These are phyloP conservation scores for Eremobia ochroleuca DNA, from an alignment of 2,888 invertebrate genomes.

Conservation along the genomic window DNA sequence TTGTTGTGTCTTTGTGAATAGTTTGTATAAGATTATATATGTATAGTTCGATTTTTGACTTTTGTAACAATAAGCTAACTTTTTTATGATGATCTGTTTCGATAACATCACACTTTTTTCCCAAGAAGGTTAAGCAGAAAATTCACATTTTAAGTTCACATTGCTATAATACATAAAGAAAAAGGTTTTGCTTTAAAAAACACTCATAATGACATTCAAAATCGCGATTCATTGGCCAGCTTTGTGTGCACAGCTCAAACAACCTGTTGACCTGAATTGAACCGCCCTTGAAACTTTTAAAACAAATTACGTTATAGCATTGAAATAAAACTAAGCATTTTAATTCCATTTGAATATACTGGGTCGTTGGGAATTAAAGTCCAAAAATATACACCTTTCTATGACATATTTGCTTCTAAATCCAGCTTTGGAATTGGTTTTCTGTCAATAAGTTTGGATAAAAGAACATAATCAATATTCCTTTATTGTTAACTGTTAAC, in stretches of 20 bases:
- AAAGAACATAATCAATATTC: background rate
- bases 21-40: too few relatives aligned
- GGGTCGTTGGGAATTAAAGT: constrained; percentile 17
- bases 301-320: constrained; percentile 46
- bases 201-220: background rate
- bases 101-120: background rate
- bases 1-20: too few relatives aligned
- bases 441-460: constrained; percentile 7
- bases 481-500: background rate
- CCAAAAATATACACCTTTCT: constrained; percentile 44
- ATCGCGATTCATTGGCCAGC: constrained; percentile 21
- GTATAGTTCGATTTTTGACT: too few relatives aligned
- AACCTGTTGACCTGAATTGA: constrained; percentile 26
- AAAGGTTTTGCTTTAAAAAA: background rate
- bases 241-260: constrained; percentile 40
- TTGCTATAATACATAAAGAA: background rate
- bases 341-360: constrained; percentile 42
- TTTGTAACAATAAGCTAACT: background rate
- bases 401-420: constrained; percentile 29
- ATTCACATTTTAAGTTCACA: background rate
- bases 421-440: constrained; percentile 23
- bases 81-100: background rate
- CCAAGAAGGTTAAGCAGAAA: background rate
- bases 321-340: constrained; percentile 59
- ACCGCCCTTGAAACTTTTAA: constrained; percentile 18